Base-by-base conservation (phyloP, 2,797 vertebrate species). In the Fringilla coelebs region DNA sequence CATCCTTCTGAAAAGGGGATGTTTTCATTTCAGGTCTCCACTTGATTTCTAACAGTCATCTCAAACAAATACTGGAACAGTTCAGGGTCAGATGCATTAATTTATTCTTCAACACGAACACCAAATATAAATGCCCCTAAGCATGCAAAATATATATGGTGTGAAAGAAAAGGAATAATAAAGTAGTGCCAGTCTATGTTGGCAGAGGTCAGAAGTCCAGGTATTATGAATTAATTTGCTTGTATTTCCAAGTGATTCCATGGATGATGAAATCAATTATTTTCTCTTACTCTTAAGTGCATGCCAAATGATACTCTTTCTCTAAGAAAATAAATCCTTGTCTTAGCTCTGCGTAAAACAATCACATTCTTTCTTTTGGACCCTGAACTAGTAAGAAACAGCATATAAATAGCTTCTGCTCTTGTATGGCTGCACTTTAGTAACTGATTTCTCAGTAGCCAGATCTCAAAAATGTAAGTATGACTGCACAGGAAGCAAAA, bases 401-500 rank as follows among this genome's bases (percentile, higher is more conserved):
- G 49, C 48, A 3, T 41, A 65, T 66, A 51, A 94, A 40, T 40
- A n/a, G 25, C 79, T 82, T 81, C 51, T 79, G 55, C 54, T 87
- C 85, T 88, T 78, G 79, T 94, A 79, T 14, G 89, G 88, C 71
- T 74, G 94, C 90, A 81, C 91, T 94, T 91, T 81, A 93, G 94
- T 97, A 97, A 97, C 96, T 96, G 94, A 97, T 91, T 95, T 96
- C 96, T 97, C 89, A 80, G 92, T 88, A 97, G 97, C 97, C 97
- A 97, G 94, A 96, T 98, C 97, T 98, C 96, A 94, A 61, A 95
- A 91, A 78, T 94, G 85, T 90, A 97, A 80, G 68, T 95, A 93
- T 83, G 88, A 94, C 68, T 93, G 94, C 89, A 86, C 21, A 17
- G 94, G 83, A 96, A 97, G 95, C 94, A 94, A 96, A 97, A 94